A percentile compares a stretch with the other conserved stretches of the same genome.
These are phyloP conservation scores for Nothoprocta pentlandii DNA, from an alignment of 2,113 vertebrate species.

Conservation along the genomic window DNA sequence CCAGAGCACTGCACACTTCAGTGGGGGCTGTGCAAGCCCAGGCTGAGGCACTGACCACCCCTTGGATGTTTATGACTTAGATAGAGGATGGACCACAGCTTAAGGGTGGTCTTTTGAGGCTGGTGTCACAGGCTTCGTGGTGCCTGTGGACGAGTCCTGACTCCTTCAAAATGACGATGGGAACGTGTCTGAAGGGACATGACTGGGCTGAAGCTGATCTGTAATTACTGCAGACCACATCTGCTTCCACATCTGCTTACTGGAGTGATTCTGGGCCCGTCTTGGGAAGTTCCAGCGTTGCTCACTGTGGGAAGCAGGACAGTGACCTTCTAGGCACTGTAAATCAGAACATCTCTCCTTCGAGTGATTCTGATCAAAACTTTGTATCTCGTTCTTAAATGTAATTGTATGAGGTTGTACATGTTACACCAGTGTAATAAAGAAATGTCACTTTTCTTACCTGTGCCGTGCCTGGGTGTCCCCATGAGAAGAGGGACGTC, in stretches of 20 bases:
- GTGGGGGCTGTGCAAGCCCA: not conserved
- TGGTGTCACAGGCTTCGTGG: not conserved
- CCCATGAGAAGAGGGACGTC: not conserved
- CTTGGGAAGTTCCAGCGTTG: not conserved
- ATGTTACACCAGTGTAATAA: not conserved
- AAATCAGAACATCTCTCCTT: not conserved
- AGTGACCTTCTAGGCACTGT: accelerated
- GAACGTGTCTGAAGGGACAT: not conserved
- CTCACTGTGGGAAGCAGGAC: not conserved
- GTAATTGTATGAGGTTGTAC: not conserved
- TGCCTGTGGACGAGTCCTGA: not conserved
- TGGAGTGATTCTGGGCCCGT: not conserved
- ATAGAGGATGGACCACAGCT: not conserved
- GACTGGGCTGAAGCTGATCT: not conserved
- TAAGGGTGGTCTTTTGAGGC: not conserved
- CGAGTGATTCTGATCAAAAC: not conserved
- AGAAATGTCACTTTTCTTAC: not conserved
- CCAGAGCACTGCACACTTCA: slow-evolving; percentile 16
- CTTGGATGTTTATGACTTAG: accelerated
- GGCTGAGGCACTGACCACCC: not conserved
- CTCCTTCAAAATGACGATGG: not conserved
- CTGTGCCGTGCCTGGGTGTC: not conserved
- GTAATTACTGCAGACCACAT: not conserved
- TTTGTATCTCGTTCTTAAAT: not conserved
- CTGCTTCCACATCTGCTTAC: not conserved